A percentile compares a stretch with the other conserved stretches of the same genome.
Conservation (phyloP, 1,140 invertebrate species). For the Achatina immaculata region DNA sequence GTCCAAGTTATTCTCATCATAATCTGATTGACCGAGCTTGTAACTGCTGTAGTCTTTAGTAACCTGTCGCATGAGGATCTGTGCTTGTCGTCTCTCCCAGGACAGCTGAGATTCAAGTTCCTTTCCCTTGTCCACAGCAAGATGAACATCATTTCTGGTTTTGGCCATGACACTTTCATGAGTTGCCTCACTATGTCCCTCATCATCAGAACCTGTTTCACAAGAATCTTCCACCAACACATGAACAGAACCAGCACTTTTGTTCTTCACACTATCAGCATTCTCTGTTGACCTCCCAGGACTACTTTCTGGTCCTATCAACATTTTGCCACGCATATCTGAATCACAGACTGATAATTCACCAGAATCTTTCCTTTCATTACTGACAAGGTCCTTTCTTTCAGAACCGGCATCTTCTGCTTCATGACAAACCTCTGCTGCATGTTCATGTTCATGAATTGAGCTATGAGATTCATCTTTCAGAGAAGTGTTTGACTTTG, state of each 20-base stretch:
- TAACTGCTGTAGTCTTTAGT: conserved; percentile 58
- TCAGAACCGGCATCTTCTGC: neutral
- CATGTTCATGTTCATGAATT: neutral
- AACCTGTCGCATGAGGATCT: conserved; percentile 45
- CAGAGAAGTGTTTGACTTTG: neutral
- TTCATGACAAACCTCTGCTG: neutral
- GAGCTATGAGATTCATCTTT: neutral
- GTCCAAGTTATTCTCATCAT: conserved; percentile 51
- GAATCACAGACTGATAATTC: too few species aligned
- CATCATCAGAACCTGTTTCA: neutral
- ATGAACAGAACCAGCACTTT: too few species aligned
- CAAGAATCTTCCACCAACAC: neutral
- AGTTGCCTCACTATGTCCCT: neutral
- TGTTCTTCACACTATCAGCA: too few species aligned
- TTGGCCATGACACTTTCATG: neutral
- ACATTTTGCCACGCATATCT: too few species aligned
- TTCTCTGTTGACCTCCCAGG: too few species aligned
- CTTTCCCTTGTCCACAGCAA: conserved; percentile 44
- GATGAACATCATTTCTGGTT: neutral
- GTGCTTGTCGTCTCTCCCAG: conserved; percentile 42
- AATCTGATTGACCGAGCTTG: conserved; percentile 58
- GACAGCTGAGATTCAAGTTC: conserved; percentile 45
- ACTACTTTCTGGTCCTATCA: too few species aligned
- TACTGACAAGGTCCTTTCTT: neutral
- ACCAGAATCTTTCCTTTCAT: neutral